Base-by-base conservation (phyloP, 2,113 vertebrate species). In the Plotosus lineatus region DNA sequence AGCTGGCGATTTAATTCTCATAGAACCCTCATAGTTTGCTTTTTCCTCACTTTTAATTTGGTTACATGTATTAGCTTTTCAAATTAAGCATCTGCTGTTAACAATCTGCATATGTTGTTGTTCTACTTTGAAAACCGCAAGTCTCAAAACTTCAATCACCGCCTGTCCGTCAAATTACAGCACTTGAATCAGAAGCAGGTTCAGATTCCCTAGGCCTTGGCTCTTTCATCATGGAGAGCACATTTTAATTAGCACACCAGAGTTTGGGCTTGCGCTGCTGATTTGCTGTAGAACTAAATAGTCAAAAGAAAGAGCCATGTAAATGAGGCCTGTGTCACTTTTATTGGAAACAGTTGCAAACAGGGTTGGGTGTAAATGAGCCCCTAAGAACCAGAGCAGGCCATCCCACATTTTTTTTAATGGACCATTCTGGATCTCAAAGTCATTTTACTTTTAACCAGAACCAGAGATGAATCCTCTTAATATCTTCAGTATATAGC, bases 121-220 rank as follows among this genome's bases (percentile, higher is more conserved):
- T 89, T 89, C 79, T 83, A 75, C 91, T 92, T 91, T 90, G 87
- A 90, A 90, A 87, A 85, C 66, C 77, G 87, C 86, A 74, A 88
- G 87, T 85, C 87, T 87, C 79, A 80, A 85, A 85, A 90, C 88
- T 92, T 92, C 90, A 90, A 88, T 92, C 89, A 92, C 85, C 78
- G 84, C 82, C 88, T 88, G 88, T 89, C 88, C 77, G 81, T 87
- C 86, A 88, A 89, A 90, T 89, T 84, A 89, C 87, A 78, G 88
- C 85, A 7, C 86, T 71, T 81, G 87, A 88, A 92, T 92, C 89
- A 91, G 90, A 92, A 92, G 87, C 90, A 90, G 89, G 88, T 92
- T 92, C 89, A 82, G 84, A 87, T 90, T 91, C 88, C 87, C 81
- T 78, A 83, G 84, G 84, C 85, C 75, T 88, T 63, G 55, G 69